Percentiles rank a stretch among this genome's conserved stretches.
These are phyloP conservation scores for Graptemys geographica DNA, from an alignment of 2,797 vertebrate genomes.

Conservation along the genomic window DNA sequence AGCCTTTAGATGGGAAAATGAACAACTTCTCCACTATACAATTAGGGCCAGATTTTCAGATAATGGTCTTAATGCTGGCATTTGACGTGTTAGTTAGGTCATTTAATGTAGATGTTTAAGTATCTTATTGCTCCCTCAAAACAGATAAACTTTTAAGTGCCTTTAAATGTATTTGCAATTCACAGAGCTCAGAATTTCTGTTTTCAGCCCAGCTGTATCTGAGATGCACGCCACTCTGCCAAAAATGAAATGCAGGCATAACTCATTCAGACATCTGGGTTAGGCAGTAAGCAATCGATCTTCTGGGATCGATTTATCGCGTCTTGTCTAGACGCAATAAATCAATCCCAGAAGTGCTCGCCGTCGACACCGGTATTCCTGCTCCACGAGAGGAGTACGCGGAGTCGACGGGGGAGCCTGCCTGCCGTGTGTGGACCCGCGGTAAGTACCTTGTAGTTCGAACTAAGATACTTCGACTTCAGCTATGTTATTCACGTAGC, in stretches of 20 bases:
- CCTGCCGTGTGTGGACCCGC: no score
- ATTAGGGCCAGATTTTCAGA: neutral
- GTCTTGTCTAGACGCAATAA: no score
- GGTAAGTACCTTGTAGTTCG: no score
- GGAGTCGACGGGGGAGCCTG: no score
- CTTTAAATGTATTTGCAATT: neutral
- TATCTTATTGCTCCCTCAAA: neutral
- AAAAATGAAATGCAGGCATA: neutral
- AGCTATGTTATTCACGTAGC: no score
- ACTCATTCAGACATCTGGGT: neutral
- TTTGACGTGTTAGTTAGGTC: neutral
- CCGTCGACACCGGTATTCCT: no score
- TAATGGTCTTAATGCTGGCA: neutral
- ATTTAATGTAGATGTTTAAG: neutral
- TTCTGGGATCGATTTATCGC: no score
- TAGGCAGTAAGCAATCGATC: no score
- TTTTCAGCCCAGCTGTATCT: fast-evolving
- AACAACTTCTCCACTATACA: neutral
- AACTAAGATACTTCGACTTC: no score
- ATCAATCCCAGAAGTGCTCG: no score
- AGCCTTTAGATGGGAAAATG: neutral
- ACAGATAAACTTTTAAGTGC: neutral
- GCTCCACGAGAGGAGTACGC: no score
- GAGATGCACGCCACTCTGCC: fast-evolving
- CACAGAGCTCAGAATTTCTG: neutral